Conservation (phyloP, 2,888 invertebrate genomes). For the Lasius platythorax region DNA sequence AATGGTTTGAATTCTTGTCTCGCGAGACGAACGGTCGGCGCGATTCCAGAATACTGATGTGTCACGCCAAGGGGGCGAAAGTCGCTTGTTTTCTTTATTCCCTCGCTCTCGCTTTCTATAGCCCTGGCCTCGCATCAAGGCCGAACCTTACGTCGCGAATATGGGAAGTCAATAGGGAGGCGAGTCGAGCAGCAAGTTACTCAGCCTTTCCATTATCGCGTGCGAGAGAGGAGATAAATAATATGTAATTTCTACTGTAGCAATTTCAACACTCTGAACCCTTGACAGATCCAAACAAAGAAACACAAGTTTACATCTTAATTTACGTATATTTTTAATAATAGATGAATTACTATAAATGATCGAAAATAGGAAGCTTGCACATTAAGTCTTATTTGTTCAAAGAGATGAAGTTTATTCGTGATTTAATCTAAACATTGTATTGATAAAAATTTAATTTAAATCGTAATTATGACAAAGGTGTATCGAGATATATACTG, state of each 20-base stretch:
- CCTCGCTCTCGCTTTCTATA: slow-evolving; percentile 49
- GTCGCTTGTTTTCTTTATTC: slow-evolving; percentile 60
- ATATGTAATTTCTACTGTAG: not conserved
- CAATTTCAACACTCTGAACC: not conserved
- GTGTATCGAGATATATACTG: not conserved
- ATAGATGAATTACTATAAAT: not conserved
- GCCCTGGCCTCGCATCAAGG: slow-evolving; percentile 35
- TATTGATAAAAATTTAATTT: not conserved
- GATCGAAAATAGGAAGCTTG: not conserved
- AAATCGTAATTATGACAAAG: not conserved
- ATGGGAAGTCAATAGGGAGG: slow-evolving; percentile 10
- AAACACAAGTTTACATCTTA: not conserved
- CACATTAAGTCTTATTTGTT: not conserved
- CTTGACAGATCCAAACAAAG: not conserved
- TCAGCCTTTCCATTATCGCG: not conserved
- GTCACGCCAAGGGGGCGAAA: slow-evolving; percentile 59
- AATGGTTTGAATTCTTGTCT: slow-evolving; percentile 84
- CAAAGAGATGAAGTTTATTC: not conserved
- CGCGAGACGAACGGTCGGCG: slow-evolving; percentile 82
- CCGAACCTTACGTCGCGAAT: slow-evolving; percentile 5
- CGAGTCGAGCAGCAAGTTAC: not conserved
- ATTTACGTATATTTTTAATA: not conserved
- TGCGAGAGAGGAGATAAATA: not conserved
- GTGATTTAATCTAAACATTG: no score
- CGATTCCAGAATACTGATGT: slow-evolving; percentile 84